Evolutionary conservation across 2,797 vertebrate genomes (phyloP), one percentile per base, ranked within the genome.

Genomic region (Bryconaethiops microstoma): DNA sequence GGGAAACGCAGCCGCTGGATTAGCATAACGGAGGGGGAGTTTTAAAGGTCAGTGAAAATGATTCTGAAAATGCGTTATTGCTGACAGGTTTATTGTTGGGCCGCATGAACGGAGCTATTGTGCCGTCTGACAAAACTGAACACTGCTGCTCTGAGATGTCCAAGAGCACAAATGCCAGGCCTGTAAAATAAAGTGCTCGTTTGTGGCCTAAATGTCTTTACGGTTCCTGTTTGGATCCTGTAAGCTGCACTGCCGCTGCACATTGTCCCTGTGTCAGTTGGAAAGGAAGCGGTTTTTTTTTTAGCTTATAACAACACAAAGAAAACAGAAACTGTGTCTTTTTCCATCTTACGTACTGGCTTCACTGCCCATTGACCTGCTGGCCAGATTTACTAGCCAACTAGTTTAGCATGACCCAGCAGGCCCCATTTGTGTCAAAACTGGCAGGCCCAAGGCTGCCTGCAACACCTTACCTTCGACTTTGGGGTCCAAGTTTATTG

Each of bases 121-220:
- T 88, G 78, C 39, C 29, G 69, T 62, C 74, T 4, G 59, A 78
- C 76, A 74, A 45, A 42, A 84, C 90, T 84, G 89, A 91, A 74
- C 87, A 81, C 82, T 82, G 85, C 84, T 70, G 80, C 86, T 86
- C 85, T 77, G 86, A 90, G 88, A 92, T 89, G 78, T 87, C 91
- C 85, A 79, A 85, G 60, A 17, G 82, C 84, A 79, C 87, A 90
- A 92, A 92, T 91, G 91, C 92, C 92, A 92, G 71, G 64, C 83
- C 88, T 86, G 85, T 88, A 89, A 91, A 91, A 92, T 89, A 87
- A 87, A 75, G 79, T 25, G 65, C 74, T 84, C 83, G 82, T 87
- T 89, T 90, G 85, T 90, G 86, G 83, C 67, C 76, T 78, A 72
- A 83, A 88, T 81, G 82, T 86, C 85, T 87, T 88, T 78, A 87